Percentiles rank a stretch among this genome's conserved stretches.
Evolutionary conservation across 2,797 vertebrate species (phyloP).

Genomic region (Scleropages formosus): DNA sequence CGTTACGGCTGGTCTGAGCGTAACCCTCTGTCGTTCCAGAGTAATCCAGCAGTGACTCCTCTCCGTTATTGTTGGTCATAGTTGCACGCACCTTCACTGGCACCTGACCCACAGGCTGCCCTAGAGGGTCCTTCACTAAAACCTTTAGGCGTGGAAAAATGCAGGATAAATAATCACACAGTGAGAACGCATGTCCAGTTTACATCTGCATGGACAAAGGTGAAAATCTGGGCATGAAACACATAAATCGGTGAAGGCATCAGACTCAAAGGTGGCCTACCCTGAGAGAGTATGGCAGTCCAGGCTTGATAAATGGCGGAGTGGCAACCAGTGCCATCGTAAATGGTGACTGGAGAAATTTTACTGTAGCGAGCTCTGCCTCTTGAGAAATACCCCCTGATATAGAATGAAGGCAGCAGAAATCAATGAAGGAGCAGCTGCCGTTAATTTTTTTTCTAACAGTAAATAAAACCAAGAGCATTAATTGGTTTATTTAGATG

Average conservation of each 20-base stretch:
- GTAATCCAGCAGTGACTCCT: constrained; percentile 27
- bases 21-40: constrained; percentile 21
- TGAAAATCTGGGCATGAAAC: neutral
- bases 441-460: neutral
- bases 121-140: constrained; percentile 77
- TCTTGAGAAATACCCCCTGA: constrained; percentile 84
- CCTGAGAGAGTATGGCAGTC: constrained; percentile 82
- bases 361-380: constrained; percentile 73
- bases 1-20: constrained; percentile 37
- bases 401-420: neutral
- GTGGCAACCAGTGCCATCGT: constrained; percentile 79
- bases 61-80: constrained; percentile 37
- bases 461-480: neutral
- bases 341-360: constrained; percentile 79
- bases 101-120: constrained; percentile 57
- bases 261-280: constrained; percentile 53
- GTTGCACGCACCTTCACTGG: constrained; percentile 56
- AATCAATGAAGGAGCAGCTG: constrained; percentile 6
- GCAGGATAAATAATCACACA: neutral
- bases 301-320: constrained; percentile 87
- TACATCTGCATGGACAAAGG: neutral
- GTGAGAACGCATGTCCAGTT: neutral
- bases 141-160: constrained; percentile 63
- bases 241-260: neutral
- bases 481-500: neutral